Evolutionary conservation across 2,888 invertebrate genomes (phyloP).

Genomic region (Idaea straminata): DNA sequence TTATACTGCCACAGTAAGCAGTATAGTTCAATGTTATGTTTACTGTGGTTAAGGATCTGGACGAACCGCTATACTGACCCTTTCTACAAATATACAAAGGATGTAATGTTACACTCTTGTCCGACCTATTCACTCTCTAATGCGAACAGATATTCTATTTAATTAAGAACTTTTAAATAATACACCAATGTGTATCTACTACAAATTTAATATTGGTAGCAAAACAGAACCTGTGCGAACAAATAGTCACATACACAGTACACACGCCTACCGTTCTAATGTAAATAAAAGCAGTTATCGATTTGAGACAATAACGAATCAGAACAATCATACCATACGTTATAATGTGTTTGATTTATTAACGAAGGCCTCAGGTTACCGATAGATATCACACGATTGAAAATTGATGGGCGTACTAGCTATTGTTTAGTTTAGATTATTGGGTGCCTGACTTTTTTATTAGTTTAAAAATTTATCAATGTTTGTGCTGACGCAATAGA

Average conservation of each 20-base stretch:
- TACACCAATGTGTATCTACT: neutral
- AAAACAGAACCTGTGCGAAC: slow-evolving; percentile 12
- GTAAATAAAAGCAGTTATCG: slow-evolving; percentile 64
- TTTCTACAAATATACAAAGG: neutral
- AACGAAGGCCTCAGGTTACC: slow-evolving; percentile 47
- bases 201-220: neutral
- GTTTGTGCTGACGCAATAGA: neutral
- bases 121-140: neutral
- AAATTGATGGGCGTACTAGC: slow-evolving; percentile 47
- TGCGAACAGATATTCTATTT: neutral
- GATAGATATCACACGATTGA: slow-evolving; percentile 40
- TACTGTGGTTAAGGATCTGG: neutral
- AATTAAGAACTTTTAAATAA: neutral
- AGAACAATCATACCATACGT: slow-evolving; percentile 56
- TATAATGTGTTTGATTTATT: slow-evolving; percentile 75
- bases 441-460: slow-evolving; percentile 14
- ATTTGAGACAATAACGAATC: slow-evolving; percentile 71
- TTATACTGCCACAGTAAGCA: neutral
- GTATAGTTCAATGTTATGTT: neutral
- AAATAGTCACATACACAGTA: slow-evolving; percentile 16
- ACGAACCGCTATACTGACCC: neutral
- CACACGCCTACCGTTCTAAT: slow-evolving; percentile 53
- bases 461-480: neutral
- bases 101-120: neutral
- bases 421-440: slow-evolving; percentile 38